Evolutionary conservation across 2,888 invertebrate species (phyloP).

Genomic region (Microctonus hyperodae): DNA sequence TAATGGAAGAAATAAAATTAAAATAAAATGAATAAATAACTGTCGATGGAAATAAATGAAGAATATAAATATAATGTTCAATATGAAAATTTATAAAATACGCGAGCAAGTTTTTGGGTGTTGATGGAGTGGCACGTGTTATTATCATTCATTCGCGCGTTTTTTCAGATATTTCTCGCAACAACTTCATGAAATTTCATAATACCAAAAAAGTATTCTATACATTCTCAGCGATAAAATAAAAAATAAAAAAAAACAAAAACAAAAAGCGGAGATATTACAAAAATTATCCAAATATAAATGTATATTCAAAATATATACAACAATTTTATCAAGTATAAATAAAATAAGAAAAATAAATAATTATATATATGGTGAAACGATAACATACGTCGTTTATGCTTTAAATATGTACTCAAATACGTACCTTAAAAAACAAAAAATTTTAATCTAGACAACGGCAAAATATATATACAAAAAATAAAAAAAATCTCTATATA

Average conservation of each 20-base stretch:
- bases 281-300: too few species aligned
- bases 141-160: conserved; percentile 48
- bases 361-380: conserved; percentile 39
- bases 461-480: conserved; percentile 43
- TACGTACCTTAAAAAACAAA: conserved; percentile 48
- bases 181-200: conserved; percentile 63
- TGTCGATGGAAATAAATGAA: background rate
- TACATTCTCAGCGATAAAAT: conserved; percentile 30
- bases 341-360: conserved; percentile 35
- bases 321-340: conserved; percentile 30
- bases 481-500: conserved; percentile 31
- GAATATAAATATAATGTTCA: background rate
- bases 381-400: conserved; percentile 36
- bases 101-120: conserved; percentile 26
- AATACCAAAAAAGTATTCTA: conserved; percentile 45
- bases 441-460: conserved; percentile 48
- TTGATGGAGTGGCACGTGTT: conserved; percentile 29
- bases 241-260: conserved; percentile 33
- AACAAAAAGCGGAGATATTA: conserved; percentile 22
- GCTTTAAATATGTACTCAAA: conserved; percentile 37
- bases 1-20: conserved; percentile 15
- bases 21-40: conserved; percentile 11
- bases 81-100: background rate
- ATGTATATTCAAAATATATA: conserved; percentile 37
- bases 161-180: conserved; percentile 53